phyloP scores from a whole-genome alignment of 2,797 vertebrate genomes.

The Cyprinodon diabolis region DNA sequence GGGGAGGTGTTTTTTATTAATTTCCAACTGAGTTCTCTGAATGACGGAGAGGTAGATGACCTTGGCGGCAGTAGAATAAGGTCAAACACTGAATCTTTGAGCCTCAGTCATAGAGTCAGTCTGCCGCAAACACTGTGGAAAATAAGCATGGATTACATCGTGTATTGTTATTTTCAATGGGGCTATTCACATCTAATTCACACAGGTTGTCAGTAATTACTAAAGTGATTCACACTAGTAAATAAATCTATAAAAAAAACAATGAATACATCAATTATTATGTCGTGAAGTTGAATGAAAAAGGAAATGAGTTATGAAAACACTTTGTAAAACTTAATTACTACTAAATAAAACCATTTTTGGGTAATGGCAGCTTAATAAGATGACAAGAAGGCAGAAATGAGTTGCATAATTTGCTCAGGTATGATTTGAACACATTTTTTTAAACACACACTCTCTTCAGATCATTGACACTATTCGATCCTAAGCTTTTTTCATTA shows the following conservation, averaged over 20 bases:
- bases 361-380: not conserved
- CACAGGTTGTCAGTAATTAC: not conserved
- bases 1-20: constrained; percentile 56
- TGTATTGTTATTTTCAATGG: not conserved
- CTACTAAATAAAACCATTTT: not conserved
- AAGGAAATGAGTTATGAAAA: not conserved
- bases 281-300: not conserved
- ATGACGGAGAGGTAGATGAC: constrained; percentile 67
- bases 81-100: constrained; percentile 58
- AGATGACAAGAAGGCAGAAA: not conserved
- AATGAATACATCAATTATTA: not conserved
- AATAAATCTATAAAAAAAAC: not conserved
- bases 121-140: not conserved
- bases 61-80: constrained; percentile 70
- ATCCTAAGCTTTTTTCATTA: not conserved
- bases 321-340: not conserved
- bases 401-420: not conserved
- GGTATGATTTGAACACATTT: not conserved
- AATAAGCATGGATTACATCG: not conserved
- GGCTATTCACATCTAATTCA: not conserved
- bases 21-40: constrained; percentile 63
- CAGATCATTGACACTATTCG: not conserved
- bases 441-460: not conserved
- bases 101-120: constrained; percentile 26
- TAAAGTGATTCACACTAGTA: not conserved